Percentiles rank a stretch among this genome's conserved stretches.
Conservation (phyloP, 1,140 invertebrate species). For the Tachypleus tridentatus region DNA sequence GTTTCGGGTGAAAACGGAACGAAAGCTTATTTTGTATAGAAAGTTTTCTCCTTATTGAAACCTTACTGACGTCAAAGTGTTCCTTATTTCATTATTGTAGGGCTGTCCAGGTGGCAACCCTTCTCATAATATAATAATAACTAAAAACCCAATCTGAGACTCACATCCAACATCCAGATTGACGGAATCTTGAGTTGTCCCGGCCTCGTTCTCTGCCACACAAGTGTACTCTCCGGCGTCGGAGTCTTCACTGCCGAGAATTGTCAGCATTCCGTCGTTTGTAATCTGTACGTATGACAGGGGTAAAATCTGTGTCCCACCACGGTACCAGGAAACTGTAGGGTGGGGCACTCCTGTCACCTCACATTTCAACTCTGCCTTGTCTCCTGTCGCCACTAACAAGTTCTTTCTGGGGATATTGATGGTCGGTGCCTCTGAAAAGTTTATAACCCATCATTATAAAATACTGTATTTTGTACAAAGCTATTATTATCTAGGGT, state of each 20-base stretch:
- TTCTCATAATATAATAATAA: too few relatives aligned
- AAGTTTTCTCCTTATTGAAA: too few relatives aligned
- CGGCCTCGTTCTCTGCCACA: slow-evolving; percentile 35
- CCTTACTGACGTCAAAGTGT: too few relatives aligned
- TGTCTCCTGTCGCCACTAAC: slow-evolving; percentile 20
- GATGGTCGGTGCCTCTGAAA: slow-evolving; percentile 14
- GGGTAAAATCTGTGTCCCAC: not conserved
- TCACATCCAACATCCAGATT: slow-evolving; percentile 35
- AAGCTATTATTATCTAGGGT: too few relatives aligned
- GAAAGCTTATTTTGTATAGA: too few relatives aligned
- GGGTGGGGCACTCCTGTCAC: slow-evolving; percentile 32
- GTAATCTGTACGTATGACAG: slow-evolving; percentile 15
- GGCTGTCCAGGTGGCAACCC: too few relatives aligned
- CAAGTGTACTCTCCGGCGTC: slow-evolving; percentile 35
- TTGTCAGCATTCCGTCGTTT: slow-evolving; percentile 11
- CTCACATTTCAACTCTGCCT: slow-evolving; percentile 27
- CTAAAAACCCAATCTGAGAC: slow-evolving; percentile 12
- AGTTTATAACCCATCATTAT: too few relatives aligned
- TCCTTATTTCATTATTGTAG: too few relatives aligned
- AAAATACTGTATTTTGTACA: too few relatives aligned
- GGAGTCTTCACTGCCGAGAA: slow-evolving; percentile 24
- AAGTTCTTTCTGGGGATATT: slow-evolving; percentile 15
- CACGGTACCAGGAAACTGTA: slow-evolving; percentile 28
- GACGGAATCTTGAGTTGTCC: slow-evolving; percentile 27
- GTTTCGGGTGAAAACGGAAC: too few relatives aligned